Evolutionary conservation across 2,113 vertebrate genomes (phyloP), one percentile per base, ranked within the genome.

Genomic region (Hippocampus abdominalis): DNA sequence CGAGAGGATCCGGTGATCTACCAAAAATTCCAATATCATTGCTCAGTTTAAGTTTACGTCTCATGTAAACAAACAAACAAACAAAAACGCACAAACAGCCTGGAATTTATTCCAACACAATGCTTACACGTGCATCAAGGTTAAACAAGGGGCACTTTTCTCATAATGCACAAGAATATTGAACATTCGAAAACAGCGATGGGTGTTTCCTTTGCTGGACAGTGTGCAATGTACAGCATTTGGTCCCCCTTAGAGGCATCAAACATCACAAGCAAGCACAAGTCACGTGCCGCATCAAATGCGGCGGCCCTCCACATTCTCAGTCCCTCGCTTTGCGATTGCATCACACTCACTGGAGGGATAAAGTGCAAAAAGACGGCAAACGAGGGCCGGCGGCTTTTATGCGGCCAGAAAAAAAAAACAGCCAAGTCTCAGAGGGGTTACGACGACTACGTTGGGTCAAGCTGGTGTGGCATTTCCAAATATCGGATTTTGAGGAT

Each of bases 131-230:
- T 93, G 93, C 90, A 91, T 88, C 89, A 90, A 90, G 86, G 84
- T 91, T 94, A 46, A 78, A 36, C 57, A 77, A 44, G 88, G 90
- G 74, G 94, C 91, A 90, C 77, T n/a, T 27, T 15, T 81, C 83
- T 87, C 85, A 88, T 92, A 85, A 80, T 93, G 95, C 94, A 91
- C 94, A 95, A 89, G 94, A 64, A 75, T 88, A 91, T 79, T 92
- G 90, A 92, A 93, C 88, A 87, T 92, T 92, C 93, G 89, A 95
- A 94, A 95, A 94, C 92, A 94, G 89, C 88, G 87, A 76, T 83
- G 91, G 32, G 91, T 86, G 73, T 84, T 68, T 75, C 85, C 81
- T 83, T 51, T 21, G 89, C 81, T 84, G 87, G 89, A 91, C 83
- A 78, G 86, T 86, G 80, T 91, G 92, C 83, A 89, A 83, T 88